Evolutionary conservation across 2,888 invertebrate species (phyloP), one percentile per base, ranked within the genome.

Genomic region (Diaphora mendica): DNA sequence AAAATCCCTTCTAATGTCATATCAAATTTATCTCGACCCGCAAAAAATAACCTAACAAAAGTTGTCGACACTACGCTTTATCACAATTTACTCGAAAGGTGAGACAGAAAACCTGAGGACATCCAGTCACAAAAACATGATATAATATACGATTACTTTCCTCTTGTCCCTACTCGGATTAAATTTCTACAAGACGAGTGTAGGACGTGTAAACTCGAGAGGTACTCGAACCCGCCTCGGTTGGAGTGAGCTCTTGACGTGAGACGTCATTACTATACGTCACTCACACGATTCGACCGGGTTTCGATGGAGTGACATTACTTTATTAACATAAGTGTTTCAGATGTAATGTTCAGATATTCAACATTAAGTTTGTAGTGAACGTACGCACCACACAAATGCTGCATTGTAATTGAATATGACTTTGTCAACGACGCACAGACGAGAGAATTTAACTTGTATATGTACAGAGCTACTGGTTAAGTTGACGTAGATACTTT

Each of bases 171-270:
- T 78, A 77, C 84, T 85, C 85, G 86, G 90, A 90, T 91, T 91
- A 90, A 91, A 91, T 91, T 91, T 86, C 88, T 83, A 74, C 80
- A 73, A 81, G 81, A 77, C 69, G 84, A 84, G 75, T 71, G 72
- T 42, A 72, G 84, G 73, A 79, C 90, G 91, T 91, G 91, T 91
- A 89, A 89, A 90, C 87, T 90, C 83, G 87, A 92, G 91, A 77
- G 85, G 71, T 68, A 81, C 83, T 82, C 78, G 86, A 83, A 86
- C 83, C 82, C 81, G 73, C 75, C 73, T 79, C 78, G 69, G 73
- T 72, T 72, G 75, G 76, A 81, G 85, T 79, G 79, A 83, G 83
- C 80, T 84, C 80, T 79, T 80, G 82, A 85, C 82, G 84, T 79
- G 80, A 81, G 77, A 86, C 77, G 84, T 82, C 86, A 86, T 86